These are phyloP conservation scores for Anodontia alba DNA, from an alignment of 2,888 invertebrate species.

Conservation along the genomic window DNA sequence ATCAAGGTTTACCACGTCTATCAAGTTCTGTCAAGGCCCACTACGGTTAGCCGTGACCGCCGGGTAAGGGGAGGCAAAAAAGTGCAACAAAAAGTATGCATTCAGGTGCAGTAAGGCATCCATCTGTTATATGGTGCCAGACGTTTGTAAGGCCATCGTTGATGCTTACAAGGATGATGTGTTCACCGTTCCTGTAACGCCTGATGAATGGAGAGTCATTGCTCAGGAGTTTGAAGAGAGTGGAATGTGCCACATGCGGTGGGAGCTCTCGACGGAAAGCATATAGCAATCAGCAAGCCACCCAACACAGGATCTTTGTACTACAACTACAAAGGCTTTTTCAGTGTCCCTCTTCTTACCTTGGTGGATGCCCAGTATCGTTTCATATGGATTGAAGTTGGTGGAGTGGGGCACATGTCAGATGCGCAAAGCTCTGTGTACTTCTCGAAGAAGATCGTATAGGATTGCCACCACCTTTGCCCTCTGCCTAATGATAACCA, in stretches of 20 bases:
- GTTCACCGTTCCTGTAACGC: conserved; percentile 37
- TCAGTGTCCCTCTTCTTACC: conserved; percentile 16
- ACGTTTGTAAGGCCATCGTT: conserved; percentile 57
- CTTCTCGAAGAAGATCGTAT: conserved; percentile 24
- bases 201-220: conserved; percentile 38
- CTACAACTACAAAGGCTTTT: conserved; percentile 52
- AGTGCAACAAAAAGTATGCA: conserved; percentile 22
- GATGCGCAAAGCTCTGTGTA: conserved; percentile 23
- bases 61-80: background rate
- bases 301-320: conserved; percentile 35
- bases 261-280: conserved; percentile 57
- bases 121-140: conserved; percentile 37
- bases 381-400: conserved; percentile 36
- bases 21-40: background rate
- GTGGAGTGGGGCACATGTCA: no score
- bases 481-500: conserved; percentile 22
- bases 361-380: conserved; percentile 26
- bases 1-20: background rate
- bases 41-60: background rate
- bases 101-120: conserved; percentile 33
- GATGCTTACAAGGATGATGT: conserved; percentile 50
- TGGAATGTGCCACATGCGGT: conserved; percentile 46
- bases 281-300: conserved; percentile 47
- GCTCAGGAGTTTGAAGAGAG: conserved; percentile 40
- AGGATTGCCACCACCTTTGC: conserved; percentile 31